phyloP scores from a whole-genome alignment of 2,113 vertebrate species.

The Clarias magur region DNA sequence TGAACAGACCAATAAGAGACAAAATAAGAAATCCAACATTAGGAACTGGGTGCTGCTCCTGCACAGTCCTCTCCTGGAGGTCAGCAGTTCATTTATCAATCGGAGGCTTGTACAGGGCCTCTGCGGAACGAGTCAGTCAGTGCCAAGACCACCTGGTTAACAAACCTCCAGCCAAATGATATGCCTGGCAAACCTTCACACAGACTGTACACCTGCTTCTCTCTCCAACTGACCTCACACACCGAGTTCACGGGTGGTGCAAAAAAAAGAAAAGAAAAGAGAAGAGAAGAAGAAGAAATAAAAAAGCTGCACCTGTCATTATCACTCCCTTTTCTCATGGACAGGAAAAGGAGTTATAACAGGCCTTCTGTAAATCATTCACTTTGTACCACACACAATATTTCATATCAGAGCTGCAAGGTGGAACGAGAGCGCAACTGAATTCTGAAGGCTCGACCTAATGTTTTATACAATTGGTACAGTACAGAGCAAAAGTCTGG shows the following conservation, averaged over 20 bases:
- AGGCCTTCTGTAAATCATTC: neutral
- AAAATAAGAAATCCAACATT: neutral
- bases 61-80: slow-evolving; percentile 3
- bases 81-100: slow-evolving; percentile 33
- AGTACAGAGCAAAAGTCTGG: too few species aligned
- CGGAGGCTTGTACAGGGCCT: slow-evolving; percentile 14
- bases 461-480: too few species aligned
- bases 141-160: slow-evolving; percentile 27
- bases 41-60: neutral
- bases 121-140: slow-evolving; percentile 3
- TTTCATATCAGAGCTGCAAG: neutral
- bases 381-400: neutral
- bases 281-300: too few species aligned
- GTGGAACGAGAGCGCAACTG: too few species aligned
- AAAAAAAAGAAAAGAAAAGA: neutral
- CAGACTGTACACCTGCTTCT: neutral
- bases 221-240: neutral
- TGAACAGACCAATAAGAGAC: neutral
- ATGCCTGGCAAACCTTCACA: slow-evolving; percentile 23
- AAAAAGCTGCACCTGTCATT: neutral
- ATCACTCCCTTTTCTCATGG: neutral
- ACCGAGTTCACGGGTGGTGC: neutral
- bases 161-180: slow-evolving; percentile 19
- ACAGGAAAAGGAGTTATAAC: neutral
- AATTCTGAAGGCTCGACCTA: too few species aligned